Conservation (phyloP, 2,888 invertebrate genomes). For the Tribolium freemani region DNA sequence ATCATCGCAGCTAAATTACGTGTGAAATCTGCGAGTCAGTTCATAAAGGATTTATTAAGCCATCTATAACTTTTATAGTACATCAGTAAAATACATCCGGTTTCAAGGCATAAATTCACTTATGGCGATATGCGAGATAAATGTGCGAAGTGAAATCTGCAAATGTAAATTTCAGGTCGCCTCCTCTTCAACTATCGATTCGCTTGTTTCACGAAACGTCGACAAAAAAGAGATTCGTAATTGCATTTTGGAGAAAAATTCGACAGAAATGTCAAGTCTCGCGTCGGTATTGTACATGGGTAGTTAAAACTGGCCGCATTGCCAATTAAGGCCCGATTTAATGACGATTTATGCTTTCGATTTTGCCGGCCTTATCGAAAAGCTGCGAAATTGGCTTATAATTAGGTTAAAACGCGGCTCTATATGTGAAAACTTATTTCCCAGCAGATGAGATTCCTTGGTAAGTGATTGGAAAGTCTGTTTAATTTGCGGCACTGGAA, state of each 20-base stretch:
- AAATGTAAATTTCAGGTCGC: constrained; percentile 19
- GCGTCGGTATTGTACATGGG: constrained; percentile 1
- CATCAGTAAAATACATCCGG: constrained; percentile 31
- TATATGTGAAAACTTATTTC: constrained; percentile 43
- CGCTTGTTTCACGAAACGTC: background rate
- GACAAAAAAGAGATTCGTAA: constrained; percentile 9
- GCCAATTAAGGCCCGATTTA: constrained; percentile 39
- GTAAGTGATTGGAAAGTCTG: constrained; percentile 38
- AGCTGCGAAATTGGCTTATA: constrained; percentile 45
- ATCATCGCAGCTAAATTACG: constrained; percentile 3
- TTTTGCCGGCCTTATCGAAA: constrained; percentile 42
- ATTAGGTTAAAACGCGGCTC: constrained; percentile 48
- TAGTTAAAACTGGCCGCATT: constrained; percentile 28
- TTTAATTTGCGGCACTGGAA: constrained; percentile 34
- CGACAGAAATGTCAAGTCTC: background rate
- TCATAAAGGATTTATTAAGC: constrained; percentile 29
- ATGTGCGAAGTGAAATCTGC: constrained; percentile 21
- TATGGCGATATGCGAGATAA: constrained; percentile 9
- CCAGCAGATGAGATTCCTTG: constrained; percentile 42
- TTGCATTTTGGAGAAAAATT: constrained; percentile 11
- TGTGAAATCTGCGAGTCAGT: constrained; percentile 20
- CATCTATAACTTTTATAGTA: constrained; percentile 32
- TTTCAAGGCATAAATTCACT: constrained; percentile 31
- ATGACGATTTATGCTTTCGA: constrained; percentile 47
- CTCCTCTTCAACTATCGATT: constrained; percentile 20